phyloP scores from a whole-genome alignment of 1,140 invertebrate genomes.

The Zaprionus taronus region DNA sequence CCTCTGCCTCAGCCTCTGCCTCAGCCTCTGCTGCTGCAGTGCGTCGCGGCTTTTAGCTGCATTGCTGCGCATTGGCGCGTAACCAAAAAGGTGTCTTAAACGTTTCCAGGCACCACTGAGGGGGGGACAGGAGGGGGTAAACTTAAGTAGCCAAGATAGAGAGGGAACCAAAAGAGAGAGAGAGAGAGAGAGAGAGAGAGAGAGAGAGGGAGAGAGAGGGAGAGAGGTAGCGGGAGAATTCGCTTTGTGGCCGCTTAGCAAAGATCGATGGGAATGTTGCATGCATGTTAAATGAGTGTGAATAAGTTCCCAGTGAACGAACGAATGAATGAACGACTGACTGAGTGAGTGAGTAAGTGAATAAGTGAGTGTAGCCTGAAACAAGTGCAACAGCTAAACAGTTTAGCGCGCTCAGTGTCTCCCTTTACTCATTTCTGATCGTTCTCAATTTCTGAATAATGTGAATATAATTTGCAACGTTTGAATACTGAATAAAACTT shows the following conservation, averaged over 20 bases:
- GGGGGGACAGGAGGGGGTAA: neutral
- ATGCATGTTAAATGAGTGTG: slow-evolving; percentile 47
- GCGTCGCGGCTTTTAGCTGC: slow-evolving; percentile 33
- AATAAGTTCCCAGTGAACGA: slow-evolving; percentile 20
- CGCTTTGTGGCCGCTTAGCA: slow-evolving; percentile 29
- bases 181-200: neutral
- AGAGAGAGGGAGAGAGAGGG: neutral
- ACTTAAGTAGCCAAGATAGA: slow-evolving; percentile 18
- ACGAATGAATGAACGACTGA: slow-evolving; percentile 13
- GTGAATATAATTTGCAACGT: slow-evolving; percentile 1
- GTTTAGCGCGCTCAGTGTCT: neutral
- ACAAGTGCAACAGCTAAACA: slow-evolving; percentile 35
- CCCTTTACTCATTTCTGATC: neutral
- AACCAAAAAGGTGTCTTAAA: slow-evolving; percentile 79
- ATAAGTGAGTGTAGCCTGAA: slow-evolving; percentile 5
- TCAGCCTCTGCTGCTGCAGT: slow-evolving; percentile 19
- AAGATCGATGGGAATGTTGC: slow-evolving; percentile 45
- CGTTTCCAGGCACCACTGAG: slow-evolving; percentile 44
- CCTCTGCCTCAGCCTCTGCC: neutral
- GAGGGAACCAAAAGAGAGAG: neutral
- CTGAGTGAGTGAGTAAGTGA: slow-evolving; percentile 6
- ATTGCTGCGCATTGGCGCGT: slow-evolving; percentile 59
- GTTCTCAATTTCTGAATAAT: neutral
- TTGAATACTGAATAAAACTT: neutral
- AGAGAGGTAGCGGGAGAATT: slow-evolving; percentile 4